Base-by-base conservation (phyloP, 2,797 vertebrate species). In the Mormyrus proboscirostris region DNA sequence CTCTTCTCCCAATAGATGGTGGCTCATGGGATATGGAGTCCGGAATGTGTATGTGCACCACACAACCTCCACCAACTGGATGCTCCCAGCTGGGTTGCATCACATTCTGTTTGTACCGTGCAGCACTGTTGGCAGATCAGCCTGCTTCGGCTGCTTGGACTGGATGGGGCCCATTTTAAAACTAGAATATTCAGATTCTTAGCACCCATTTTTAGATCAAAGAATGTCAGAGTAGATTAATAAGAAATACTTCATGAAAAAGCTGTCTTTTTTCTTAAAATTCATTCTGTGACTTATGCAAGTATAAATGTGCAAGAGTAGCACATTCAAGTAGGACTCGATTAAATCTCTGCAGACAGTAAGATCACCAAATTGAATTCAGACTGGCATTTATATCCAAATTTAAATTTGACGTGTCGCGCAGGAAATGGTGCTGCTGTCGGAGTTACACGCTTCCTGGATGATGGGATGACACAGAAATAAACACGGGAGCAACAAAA, bases 331-430 rank as follows among this genome's bases (percentile, higher is more conserved):
- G 14, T 2, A 19, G 22, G 53, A 38, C 55, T 55, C 25, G 16
- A 86, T 76, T 16, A 65, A 49, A 53, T 86, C 62, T 86, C 49
- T 44, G n/a, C 22, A 86, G 83, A 55, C 84, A 38, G 76, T 86
- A 51, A 76, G 19, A 76, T 76, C 44, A 55, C 57, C 47, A 25
- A 44, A 49, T 88, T 62, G 82, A 84, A 89, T 87, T 33, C 41
- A 49, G 59, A 86, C 65, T 76, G 84, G 47, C 38, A 38, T 86
- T 89, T 89, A 69, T 76, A 87, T 76, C 87, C 41, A n/a, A 89
- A 92, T 95, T 93, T 93, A 95, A 94, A 94, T 94, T 92, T 94
- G 93, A 94, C 91, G 91, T 92, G 93, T 94, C 93, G 93, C 89
- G 90, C 90, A 93, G 92, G 89, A 92, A 95, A 95, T 95, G 90